phyloP scores from a whole-genome alignment of 2,113 vertebrate genomes.

The Petromus typicus region DNA sequence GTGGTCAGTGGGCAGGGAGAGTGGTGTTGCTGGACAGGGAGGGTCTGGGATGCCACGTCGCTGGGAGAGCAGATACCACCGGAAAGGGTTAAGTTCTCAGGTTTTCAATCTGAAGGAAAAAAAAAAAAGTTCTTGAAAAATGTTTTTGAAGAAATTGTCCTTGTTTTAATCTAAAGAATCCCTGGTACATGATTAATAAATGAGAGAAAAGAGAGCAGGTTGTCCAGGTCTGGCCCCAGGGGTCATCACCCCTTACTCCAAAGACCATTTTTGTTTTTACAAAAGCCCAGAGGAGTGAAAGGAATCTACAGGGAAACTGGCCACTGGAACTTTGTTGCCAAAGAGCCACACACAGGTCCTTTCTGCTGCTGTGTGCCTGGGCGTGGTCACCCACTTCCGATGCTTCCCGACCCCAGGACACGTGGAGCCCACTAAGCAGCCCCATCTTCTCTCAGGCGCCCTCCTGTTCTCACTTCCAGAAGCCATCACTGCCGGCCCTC shows the following conservation, averaged over 20 bases:
- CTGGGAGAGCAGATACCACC: background rate
- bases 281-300: too few species aligned
- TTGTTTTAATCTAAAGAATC: background rate
- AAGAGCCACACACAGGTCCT: fast-evolving
- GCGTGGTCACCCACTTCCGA: background rate
- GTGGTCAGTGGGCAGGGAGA: background rate
- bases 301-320: background rate
- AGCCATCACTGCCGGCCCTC: fast-evolving
- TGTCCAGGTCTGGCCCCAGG: background rate
- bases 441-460: fast-evolving
- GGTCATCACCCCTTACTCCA: background rate
- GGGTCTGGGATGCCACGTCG: background rate
- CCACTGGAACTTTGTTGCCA: fast-evolving
- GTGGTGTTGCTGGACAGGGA: background rate
- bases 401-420: fast-evolving
- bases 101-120: constrained; percentile 82
- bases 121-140: background rate
- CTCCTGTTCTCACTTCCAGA: background rate
- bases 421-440: fast-evolving
- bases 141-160: background rate
- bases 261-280: background rate
- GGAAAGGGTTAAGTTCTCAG: constrained; percentile 73
- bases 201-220: background rate
- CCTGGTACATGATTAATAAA: background rate
- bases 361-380: background rate